Evolutionary conservation across 2,113 vertebrate species (phyloP), one percentile per base, ranked within the genome.

Genomic region (Platichthys stellatus): DNA sequence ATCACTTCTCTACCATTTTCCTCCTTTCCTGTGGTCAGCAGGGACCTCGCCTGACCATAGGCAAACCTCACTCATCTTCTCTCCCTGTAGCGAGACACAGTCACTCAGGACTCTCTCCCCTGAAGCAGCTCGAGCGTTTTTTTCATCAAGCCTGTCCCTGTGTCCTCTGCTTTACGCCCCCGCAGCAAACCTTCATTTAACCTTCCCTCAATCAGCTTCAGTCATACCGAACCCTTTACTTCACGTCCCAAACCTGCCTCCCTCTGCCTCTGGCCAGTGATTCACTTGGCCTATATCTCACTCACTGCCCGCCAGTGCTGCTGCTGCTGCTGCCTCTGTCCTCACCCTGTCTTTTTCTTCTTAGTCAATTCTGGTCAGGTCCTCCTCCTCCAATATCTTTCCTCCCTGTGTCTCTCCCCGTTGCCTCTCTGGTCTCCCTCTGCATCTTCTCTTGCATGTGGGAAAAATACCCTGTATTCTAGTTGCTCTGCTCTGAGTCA

Each of bases 401-500:
- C 60, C 17, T 9, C 61, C 4, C 59, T 64, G 45, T 74, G 60
- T 85, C 58, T 43, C 59, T 56, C 54, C 77, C 81, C 35, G 81
- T 70, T 79, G 76, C 79, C 80, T 72, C 74, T 79, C 73, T 51
- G 57, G 53, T 76, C 82, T 89, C 76, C 63, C 62, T 74, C 75
- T 53, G 53, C 81, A 78, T 84, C 76, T 64, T 72, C 65, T 85
- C 82, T 69, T 72, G 76, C 81, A 81, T 79, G 70, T 87, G 45
- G 17, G 78, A 72, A 13, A 13, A 89, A 86, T 66, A 72, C 72
- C 60, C 63, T 47, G 67, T 43, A 72, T 78, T 60, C 60, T 49
- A 28, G 65, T 83, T 79, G 84, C 84, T 81, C 75, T 81, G 82
- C 86, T 83, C 87, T 92, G 89, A 90, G 66, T 92, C 86, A 85